Evolutionary conservation across 2,888 invertebrate species (phyloP).

Genomic region (Oeneis ivallda): DNA sequence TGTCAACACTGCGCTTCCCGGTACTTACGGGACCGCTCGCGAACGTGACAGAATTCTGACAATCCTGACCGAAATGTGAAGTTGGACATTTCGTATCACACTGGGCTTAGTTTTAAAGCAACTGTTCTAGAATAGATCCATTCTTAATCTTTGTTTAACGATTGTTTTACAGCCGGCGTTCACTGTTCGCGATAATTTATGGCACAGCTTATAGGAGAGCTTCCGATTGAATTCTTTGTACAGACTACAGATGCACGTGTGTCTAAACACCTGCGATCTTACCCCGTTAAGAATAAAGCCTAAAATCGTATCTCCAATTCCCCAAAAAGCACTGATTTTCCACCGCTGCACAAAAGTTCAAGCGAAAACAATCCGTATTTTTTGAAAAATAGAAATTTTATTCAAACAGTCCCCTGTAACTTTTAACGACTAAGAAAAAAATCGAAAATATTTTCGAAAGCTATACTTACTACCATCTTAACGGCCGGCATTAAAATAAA

Average conservation of each 20-base stretch:
- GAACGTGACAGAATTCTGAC: conserved; percentile 13
- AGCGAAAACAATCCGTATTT: conserved; percentile 30
- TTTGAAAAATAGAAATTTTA: conserved; percentile 28
- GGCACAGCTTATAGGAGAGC: conserved; percentile 55
- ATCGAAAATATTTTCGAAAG: conserved; percentile 31
- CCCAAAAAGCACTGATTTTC: conserved; percentile 15
- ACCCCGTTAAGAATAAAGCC: conserved; percentile 24
- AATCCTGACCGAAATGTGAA: conserved; percentile 33
- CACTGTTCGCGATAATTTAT: conserved; percentile 65
- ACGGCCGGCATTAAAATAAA: conserved; percentile 30
- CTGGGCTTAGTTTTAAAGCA: conserved; percentile 36
- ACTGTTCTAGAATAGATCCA: conserved; percentile 45
- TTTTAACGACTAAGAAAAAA: not conserved
- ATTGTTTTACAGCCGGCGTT: conserved; percentile 62
- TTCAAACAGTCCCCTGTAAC: conserved; percentile 12
- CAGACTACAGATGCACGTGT: not conserved
- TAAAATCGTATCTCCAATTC: conserved; percentile 13
- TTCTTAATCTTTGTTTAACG: conserved; percentile 65
- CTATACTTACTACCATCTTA: conserved; percentile 28
- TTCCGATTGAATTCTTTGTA: conserved; percentile 49
- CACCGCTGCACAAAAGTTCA: conserved; percentile 19
- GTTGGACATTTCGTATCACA: conserved; percentile 36
- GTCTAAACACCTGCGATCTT: conserved; percentile 23
- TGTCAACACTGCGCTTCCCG: too few relatives aligned
- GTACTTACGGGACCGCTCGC: too few relatives aligned